A percentile compares a stretch with the other conserved stretches of the same genome.
phyloP scores from a whole-genome alignment of 2,888 invertebrate species.

The Keiferia lycopersicella region DNA sequence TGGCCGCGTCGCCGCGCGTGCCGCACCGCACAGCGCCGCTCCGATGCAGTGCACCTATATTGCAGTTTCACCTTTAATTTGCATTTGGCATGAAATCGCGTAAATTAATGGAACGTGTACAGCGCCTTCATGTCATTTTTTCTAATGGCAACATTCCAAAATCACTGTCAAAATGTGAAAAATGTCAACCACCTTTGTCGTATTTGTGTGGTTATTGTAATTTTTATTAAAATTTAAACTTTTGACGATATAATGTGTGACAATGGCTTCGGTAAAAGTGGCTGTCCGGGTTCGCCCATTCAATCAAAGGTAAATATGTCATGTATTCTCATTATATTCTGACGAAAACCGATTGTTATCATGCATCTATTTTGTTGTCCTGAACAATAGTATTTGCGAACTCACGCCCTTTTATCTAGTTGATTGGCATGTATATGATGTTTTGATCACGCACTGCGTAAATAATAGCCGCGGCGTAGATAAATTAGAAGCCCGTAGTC shows the following conservation, averaged over 20 bases:
- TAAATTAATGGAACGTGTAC: background rate
- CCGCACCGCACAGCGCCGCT: too few species aligned
- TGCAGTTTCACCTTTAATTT: too few species aligned
- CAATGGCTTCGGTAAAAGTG: slow-evolving; percentile 95
- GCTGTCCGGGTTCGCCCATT: slow-evolving; percentile 95
- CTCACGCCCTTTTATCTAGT: slow-evolving; percentile 45
- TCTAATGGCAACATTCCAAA: background rate
- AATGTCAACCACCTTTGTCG: slow-evolving; percentile 39
- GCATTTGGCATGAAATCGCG: too few species aligned
- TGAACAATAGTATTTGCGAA: slow-evolving; percentile 42
- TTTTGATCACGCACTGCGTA: slow-evolving; percentile 35
- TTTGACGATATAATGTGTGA: slow-evolving; percentile 77
- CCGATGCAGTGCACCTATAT: too few species aligned
- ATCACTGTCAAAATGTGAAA: slow-evolving; percentile 31
- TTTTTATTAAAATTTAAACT: slow-evolving; percentile 54
- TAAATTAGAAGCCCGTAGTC: slow-evolving; percentile 25
- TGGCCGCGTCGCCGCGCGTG: too few species aligned
- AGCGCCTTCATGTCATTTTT: background rate
- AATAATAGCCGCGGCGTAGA: slow-evolving; percentile 29
- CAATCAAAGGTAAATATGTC: slow-evolving; percentile 87
- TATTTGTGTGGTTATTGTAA: slow-evolving; percentile 65
- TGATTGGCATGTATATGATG: slow-evolving; percentile 39
- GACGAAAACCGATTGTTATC: slow-evolving; percentile 43
- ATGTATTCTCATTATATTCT: slow-evolving; percentile 34
- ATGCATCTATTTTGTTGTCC: slow-evolving; percentile 43